Conservation (phyloP, 2,888 invertebrate species). For the Nowickia ferox region DNA sequence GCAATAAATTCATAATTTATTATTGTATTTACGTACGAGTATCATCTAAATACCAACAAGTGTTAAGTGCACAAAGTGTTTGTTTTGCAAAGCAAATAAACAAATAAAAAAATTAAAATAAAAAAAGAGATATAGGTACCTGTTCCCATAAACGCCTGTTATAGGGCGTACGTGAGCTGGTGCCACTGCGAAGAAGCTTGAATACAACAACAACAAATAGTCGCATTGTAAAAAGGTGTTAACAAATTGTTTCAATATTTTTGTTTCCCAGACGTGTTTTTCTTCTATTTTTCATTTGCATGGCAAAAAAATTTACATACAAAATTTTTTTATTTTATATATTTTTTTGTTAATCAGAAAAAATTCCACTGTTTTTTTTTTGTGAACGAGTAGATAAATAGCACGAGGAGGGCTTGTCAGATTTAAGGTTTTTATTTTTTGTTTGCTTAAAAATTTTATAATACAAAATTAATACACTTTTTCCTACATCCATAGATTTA, state of each 20-base stretch:
- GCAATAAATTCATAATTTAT: background rate
- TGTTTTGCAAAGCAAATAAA: background rate
- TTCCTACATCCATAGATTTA: no score
- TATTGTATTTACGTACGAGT: background rate
- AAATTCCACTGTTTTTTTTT: constrained; percentile 58
- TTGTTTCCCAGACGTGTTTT: constrained; percentile 43
- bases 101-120: background rate
- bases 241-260: constrained; percentile 75
- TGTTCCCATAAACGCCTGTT: background rate
- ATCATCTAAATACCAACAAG: background rate
- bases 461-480: no score
- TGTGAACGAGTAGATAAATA: constrained; percentile 29
- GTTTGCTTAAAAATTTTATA: background rate
- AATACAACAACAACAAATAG: background rate
- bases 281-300: constrained; percentile 29
- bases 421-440: background rate
- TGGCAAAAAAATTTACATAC: constrained; percentile 24
- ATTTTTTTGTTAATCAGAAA: constrained; percentile 55
- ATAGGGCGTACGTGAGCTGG: constrained; percentile 2
- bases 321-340: constrained; percentile 18
- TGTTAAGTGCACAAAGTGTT: constrained; percentile 18
- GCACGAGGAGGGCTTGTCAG: constrained; percentile 9
- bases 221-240: constrained; percentile 56
- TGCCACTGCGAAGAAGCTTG: background rate
- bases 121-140: no score